Percentiles rank a stretch among this genome's conserved stretches.
Conservation (phyloP, 1,140 invertebrate species). For the Brachionus calyciflorus region DNA sequence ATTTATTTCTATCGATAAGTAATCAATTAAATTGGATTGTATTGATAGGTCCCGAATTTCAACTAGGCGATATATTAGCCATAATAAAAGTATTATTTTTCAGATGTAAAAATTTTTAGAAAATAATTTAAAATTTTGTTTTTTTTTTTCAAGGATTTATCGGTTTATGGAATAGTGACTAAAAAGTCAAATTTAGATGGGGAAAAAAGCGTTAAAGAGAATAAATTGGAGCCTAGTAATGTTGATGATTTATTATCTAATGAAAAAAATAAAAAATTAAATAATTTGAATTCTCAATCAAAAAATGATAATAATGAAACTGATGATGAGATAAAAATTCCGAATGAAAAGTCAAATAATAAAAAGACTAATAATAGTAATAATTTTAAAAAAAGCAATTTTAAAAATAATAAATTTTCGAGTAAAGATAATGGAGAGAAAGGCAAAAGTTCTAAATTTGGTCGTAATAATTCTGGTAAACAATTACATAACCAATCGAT, state of each 20-base stretch:
- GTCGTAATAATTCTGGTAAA: background rate
- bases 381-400: background rate
- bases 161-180: background rate
- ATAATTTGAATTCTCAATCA: no score
- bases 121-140: background rate
- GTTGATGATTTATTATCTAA: constrained; percentile 1
- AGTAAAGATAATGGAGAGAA: background rate
- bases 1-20: background rate
- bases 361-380: background rate
- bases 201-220: background rate
- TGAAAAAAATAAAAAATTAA: background rate
- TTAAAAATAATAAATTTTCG: background rate
- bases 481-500: background rate
- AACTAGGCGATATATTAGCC: constrained; percentile 18
- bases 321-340: background rate
- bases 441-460: constrained; percentile 13
- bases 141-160: constrained; percentile 14
- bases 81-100: background rate
- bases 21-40: background rate
- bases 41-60: background rate
- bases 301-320: background rate
- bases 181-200: background rate
- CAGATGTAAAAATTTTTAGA: background rate
- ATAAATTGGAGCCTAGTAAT: constrained; percentile 17
- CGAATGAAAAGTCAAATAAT: background rate